Percentiles rank a stretch among this genome's conserved stretches.
These are phyloP conservation scores for Rhinatrema bivittatum DNA, from an alignment of 2,797 vertebrate genomes.

Conservation along the genomic window DNA sequence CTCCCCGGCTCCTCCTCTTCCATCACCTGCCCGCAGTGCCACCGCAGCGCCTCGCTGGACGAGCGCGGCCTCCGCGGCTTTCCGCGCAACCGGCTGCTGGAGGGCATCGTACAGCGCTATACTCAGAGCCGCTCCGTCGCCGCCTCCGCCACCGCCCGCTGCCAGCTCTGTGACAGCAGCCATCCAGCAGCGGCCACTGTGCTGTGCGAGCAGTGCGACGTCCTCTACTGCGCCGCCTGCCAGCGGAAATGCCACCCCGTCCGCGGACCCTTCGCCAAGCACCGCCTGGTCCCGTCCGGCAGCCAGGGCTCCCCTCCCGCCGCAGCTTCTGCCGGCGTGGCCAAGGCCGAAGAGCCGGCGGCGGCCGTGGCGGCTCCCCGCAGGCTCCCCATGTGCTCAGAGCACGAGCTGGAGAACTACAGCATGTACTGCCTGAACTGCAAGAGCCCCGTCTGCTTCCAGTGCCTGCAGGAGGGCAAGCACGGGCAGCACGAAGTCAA, in stretches of 20 bases:
- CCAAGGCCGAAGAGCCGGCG: too few relatives aligned
- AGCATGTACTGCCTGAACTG: conserved; percentile 88
- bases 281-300: conserved; percentile 71
- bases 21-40: conserved; percentile 92
- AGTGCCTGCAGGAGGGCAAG: conserved; percentile 84
- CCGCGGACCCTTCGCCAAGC: conserved; percentile 88
- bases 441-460: conserved; percentile 75
- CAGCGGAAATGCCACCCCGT: conserved; percentile 91
- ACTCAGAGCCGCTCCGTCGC: conserved; percentile 59
- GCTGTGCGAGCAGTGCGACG: conserved; percentile 93
- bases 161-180: conserved; percentile 90
- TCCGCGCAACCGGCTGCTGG: conserved; percentile 86
- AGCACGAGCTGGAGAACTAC: conserved; percentile 88
- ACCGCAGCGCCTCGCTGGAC: conserved; percentile 89
- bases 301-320: conserved; percentile 15
- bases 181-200: conserved; percentile 78
- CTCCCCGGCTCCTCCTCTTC: conserved; percentile 59
- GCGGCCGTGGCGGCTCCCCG: conserved; percentile 27
- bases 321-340: too few relatives aligned
- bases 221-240: conserved; percentile 83
- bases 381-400: conserved; percentile 76
- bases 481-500: conserved; percentile 86
- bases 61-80: conserved; percentile 87
- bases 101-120: conserved; percentile 84
- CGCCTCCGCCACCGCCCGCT: conserved; percentile 54